These are phyloP conservation scores for Polyploca ridens DNA, from an alignment of 2,888 invertebrate species.

Conservation along the genomic window DNA sequence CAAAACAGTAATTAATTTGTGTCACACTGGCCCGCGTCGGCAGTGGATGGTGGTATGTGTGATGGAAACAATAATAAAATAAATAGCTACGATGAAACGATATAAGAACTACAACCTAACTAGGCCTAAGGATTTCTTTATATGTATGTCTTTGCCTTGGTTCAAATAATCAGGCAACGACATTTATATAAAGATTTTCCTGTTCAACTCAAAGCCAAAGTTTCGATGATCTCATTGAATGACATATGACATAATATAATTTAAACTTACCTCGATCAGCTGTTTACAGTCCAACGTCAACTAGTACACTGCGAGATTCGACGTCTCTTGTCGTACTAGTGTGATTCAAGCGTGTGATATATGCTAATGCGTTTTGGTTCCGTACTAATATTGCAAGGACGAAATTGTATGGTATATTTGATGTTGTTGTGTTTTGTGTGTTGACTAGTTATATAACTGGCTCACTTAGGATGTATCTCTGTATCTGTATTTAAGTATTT, in stretches of 20 bases:
- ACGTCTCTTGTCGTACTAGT: neutral
- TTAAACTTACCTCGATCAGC: neutral
- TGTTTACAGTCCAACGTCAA: neutral
- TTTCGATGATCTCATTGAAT: neutral
- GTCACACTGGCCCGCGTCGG: too few relatives aligned
- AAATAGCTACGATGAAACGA: too few relatives aligned
- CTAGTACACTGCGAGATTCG: neutral
- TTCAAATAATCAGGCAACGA: too few relatives aligned
- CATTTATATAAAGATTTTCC: neutral
- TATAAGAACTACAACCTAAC: too few relatives aligned
- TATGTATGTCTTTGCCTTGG: too few relatives aligned
- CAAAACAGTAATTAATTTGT: too few relatives aligned
- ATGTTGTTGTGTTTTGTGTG: neutral
- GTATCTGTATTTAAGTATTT: too few relatives aligned
- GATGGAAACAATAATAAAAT: too few relatives aligned
- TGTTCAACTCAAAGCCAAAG: neutral
- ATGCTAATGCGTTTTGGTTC: slow-evolving; percentile 7
- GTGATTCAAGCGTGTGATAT: slow-evolving; percentile 7
- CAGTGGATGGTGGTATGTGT: too few relatives aligned
- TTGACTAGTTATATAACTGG: neutral
- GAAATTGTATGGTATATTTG: neutral
- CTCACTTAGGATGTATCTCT: neutral
- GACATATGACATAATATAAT: slow-evolving; percentile 2
- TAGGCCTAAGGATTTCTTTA: too few relatives aligned
- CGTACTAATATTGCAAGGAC: neutral